phyloP scores from a whole-genome alignment of 2,888 invertebrate species.

The Esperia sulphurella region DNA sequence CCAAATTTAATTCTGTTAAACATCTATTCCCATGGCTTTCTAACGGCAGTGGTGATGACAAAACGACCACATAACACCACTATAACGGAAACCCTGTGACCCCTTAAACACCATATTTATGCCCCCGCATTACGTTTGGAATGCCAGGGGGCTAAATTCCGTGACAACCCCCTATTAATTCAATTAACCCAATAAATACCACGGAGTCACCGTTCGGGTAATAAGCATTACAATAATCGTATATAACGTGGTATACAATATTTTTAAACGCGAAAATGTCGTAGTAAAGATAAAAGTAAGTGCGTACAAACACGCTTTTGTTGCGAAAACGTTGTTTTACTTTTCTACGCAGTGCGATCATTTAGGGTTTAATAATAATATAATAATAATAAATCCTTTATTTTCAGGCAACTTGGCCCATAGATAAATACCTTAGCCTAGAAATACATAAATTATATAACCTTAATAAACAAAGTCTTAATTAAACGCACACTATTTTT shows the following conservation, averaged over 20 bases:
- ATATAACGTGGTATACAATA: constrained; percentile 70
- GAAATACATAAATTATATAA: too few species aligned
- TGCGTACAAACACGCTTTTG: constrained; percentile 36
- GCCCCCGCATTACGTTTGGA: constrained; percentile 19
- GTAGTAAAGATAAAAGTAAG: constrained; percentile 37
- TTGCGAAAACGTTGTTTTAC: background rate
- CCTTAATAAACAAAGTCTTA: too few species aligned
- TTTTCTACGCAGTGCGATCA: background rate
- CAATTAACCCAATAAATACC: constrained; percentile 73
- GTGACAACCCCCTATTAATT: constrained; percentile 66
- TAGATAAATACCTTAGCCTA: too few species aligned
- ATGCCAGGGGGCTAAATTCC: constrained; percentile 24
- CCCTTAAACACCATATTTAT: constrained; percentile 40
- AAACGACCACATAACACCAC: constrained; percentile 9
- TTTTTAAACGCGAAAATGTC: constrained; percentile 61
- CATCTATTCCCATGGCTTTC: too few species aligned
- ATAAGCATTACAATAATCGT: constrained; percentile 67
- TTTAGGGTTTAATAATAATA: background rate
- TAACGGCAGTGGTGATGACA: constrained; percentile 7
- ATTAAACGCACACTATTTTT: too few species aligned
- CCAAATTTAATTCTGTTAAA: too few species aligned
- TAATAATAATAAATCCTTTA: too few species aligned
- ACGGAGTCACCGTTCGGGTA: constrained; percentile 47
- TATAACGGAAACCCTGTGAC: constrained; percentile 23
- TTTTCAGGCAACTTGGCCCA: too few species aligned